Base-by-base conservation (phyloP, 2,888 invertebrate genomes). In the Drosophila mimetica region DNA sequence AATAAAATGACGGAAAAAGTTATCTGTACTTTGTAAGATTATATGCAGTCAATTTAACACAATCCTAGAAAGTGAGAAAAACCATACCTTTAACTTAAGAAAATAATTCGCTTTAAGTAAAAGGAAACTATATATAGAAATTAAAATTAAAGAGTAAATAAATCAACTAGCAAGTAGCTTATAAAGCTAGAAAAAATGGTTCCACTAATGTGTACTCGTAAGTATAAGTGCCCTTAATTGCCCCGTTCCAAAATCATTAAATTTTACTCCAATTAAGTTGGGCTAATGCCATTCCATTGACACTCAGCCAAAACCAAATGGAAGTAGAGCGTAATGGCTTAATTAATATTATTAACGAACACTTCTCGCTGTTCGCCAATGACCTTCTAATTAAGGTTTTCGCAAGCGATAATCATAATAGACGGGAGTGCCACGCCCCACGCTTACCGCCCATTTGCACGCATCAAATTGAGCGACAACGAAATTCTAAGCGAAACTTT, bases 331-430 rank as follows among this genome's bases (percentile, higher is more conserved):
- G 41, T 59, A 71, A 72, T 71, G 54, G 67, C 74, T 80, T 86
- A 81, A 86, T 83, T 84, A 65, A 81, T 80, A 70, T 74, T 67
- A 80, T 86, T 84, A 79, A 65, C 51, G 66, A 64, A 58, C 65
- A 75, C 18, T 22, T 37, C 28, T 28, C 20, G 64, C 42, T 58
- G 46, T 50, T 79, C 57, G 60, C 70, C 70, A 70, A 77, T 80
- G 78, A 64, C 52, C 71, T 71, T 69, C 64, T 59, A 83, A 69
- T 77, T 77, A 67, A 76, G 76, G 74, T 76, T 73, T 61, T 57
- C 69, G 65, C 48, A 44, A 72, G 44, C 73, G 54, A 72, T 69
- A 70, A 71, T 60, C 52, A 44, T 50, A 37, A 70, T 58, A 52
- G 58, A 51, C 44, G 44, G 32, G 36, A 22, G 9, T 32, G 51